These are phyloP conservation scores for Megalops atlanticus DNA, from an alignment of 2,113 vertebrate genomes.

Conservation along the genomic window DNA sequence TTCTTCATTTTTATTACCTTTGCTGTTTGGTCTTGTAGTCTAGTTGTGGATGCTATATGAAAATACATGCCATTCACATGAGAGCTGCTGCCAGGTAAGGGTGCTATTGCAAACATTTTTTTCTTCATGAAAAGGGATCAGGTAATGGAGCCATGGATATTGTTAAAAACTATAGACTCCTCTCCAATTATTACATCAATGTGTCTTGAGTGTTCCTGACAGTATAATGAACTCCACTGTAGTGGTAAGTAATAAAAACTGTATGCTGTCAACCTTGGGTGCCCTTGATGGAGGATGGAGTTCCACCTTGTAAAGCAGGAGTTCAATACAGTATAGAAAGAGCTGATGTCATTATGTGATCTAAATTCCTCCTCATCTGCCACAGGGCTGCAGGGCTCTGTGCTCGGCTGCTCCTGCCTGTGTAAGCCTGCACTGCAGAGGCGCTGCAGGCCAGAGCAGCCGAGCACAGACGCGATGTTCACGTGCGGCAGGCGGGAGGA, in stretches of 20 bases:
- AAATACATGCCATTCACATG: too few species aligned
- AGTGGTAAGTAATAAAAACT: neutral
- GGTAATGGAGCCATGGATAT: too few species aligned
- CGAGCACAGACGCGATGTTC: slow-evolving; percentile 44
- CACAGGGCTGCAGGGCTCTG: slow-evolving; percentile 49
- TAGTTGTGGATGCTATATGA: too few species aligned
- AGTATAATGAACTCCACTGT: neutral
- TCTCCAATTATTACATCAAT: too few species aligned
- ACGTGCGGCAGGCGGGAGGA: neutral
- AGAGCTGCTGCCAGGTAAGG: too few species aligned
- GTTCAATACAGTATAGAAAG: neutral
- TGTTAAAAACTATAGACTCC: too few species aligned
- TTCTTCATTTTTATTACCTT: too few species aligned
- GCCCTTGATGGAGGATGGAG: neutral
- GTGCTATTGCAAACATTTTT: too few species aligned
- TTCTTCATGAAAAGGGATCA: too few species aligned
- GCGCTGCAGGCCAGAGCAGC: slow-evolving; percentile 48
- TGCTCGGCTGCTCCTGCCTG: slow-evolving; percentile 58
- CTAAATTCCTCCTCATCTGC: neutral
- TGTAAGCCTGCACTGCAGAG: slow-evolving; percentile 70
- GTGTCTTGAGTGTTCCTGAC: neutral
- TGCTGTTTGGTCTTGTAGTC: too few species aligned
- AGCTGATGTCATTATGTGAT: neutral
- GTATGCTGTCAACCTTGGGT: neutral
- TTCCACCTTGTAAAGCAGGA: neutral